Conservation (phyloP, 2,797 vertebrate species). For the Triplophysa yarkandensis region DNA sequence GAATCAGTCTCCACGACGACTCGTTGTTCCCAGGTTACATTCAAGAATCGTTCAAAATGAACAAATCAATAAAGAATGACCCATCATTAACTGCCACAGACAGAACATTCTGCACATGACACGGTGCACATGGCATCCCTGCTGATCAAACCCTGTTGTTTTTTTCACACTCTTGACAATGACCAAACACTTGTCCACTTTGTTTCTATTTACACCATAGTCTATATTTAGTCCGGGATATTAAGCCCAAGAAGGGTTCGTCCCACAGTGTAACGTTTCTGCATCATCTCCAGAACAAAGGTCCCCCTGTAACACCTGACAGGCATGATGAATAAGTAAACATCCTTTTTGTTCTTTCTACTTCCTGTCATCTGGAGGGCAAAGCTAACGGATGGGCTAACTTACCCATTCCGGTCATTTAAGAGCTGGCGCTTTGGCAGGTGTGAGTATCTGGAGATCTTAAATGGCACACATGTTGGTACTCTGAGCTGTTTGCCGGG, state of each 20-base stretch:
- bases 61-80: too few species aligned
- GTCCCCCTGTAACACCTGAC: constrained; percentile 75
- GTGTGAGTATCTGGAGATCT: constrained; percentile 40
- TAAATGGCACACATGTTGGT: constrained; percentile 18
- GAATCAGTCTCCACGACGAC: too few species aligned
- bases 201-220: background rate
- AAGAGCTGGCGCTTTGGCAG: constrained; percentile 29
- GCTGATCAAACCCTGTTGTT: constrained; percentile 3
- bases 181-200: constrained; percentile 3
- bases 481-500: constrained; percentile 18
- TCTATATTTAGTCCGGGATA: constrained; percentile 49
- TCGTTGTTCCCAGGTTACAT: too few species aligned
- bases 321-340: constrained; percentile 86
- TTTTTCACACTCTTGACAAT: constrained; percentile 25
- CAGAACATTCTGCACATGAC: constrained; percentile 1
- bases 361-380: constrained; percentile 58
- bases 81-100: background rate
- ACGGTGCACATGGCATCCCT: background rate
- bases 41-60: too few species aligned
- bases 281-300: constrained; percentile 82
- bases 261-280: constrained; percentile 53
- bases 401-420: constrained; percentile 12
- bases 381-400: constrained; percentile 26
- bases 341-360: constrained; percentile 67
- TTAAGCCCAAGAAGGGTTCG: constrained; percentile 7